A percentile compares a stretch with the other conserved stretches of the same genome.
phyloP scores from a whole-genome alignment of 2,888 invertebrate genomes.

The Platycnemis pennipes region DNA sequence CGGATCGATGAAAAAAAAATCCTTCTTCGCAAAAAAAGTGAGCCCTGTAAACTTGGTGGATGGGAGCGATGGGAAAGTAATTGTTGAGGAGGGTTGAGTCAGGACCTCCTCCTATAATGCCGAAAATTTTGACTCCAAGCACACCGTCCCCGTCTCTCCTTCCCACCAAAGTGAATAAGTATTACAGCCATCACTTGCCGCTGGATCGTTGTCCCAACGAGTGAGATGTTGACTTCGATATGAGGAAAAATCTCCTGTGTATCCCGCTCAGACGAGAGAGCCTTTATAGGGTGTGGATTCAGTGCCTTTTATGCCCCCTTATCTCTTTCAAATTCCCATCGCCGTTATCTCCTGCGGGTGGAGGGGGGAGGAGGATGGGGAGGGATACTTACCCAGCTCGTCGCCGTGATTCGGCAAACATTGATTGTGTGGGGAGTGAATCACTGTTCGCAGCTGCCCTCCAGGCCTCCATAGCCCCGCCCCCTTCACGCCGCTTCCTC shows the following conservation, averaged over 20 bases:
- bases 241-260: background rate
- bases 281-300: background rate
- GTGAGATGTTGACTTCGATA: conserved; percentile 9
- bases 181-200: background rate
- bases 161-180: background rate
- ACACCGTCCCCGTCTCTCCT: background rate
- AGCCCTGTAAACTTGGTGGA: background rate
- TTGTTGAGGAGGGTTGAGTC: background rate
- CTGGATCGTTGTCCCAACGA: background rate
- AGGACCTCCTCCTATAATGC: background rate
- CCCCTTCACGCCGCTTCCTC: background rate
- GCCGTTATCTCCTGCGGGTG: background rate
- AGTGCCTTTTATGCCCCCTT: conserved; percentile 19
- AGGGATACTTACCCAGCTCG: background rate
- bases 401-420: conserved; percentile 30
- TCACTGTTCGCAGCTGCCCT: background rate
- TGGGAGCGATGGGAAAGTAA: background rate
- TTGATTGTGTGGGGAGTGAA: conserved; percentile 26
- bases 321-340: conserved; percentile 39
- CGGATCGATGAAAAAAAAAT: background rate
- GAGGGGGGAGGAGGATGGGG: background rate
- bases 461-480: background rate
- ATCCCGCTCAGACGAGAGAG: background rate
- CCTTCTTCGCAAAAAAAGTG: background rate
- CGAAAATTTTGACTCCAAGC: background rate